Evolutionary conservation across 2,113 vertebrate genomes (phyloP), one percentile per base, ranked within the genome.

Genomic region (Stegastes partitus): DNA sequence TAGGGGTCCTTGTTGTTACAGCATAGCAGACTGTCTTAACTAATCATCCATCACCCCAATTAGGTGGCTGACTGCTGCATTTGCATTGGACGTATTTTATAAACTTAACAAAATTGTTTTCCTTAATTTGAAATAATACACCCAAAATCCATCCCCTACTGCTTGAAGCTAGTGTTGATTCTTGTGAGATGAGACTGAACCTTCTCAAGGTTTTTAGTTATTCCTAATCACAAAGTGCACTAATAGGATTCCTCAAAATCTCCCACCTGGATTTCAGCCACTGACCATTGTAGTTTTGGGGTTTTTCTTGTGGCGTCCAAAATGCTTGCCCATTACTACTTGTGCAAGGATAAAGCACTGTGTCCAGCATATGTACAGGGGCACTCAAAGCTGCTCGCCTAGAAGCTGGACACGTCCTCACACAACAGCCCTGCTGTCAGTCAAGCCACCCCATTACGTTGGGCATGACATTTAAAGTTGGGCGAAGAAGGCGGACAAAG

Each of bases 401-500:
- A 84, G 78, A 74, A 93, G 90, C 92, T 82, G 87, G 85, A 90
- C 89, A 84, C 68, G 91, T 92, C 93, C 87, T 87, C 75, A 71
- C 78, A 67, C 84, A 78, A 88, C 91, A 92, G 62, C 78, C 78
- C 58, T 77, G 75, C 87, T 89, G 91, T 91, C 93, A 92, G 69
- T 92, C 92, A 92, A 90, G 47, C 65, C 21, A 19, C 76, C 82
- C 84, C 79, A 84, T 92, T 90, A 91, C 55, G 73, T 87, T 81
- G 82, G 78, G 65, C 89, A 81, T 94, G 93, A 94, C 93, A 94
- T 94, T 94, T 94, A 89, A 89, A 90, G 89, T 91, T 90, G 91
- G 91, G 89, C 59, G 76, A 85, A 88, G 88, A 89, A 90, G 84
- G 81, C 85, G 56, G 81, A 91, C 89, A 81, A 70, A 87, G 83